Evolutionary conservation across 2,113 vertebrate species (phyloP).

Genomic region (Nothoprocta perdicaria): DNA sequence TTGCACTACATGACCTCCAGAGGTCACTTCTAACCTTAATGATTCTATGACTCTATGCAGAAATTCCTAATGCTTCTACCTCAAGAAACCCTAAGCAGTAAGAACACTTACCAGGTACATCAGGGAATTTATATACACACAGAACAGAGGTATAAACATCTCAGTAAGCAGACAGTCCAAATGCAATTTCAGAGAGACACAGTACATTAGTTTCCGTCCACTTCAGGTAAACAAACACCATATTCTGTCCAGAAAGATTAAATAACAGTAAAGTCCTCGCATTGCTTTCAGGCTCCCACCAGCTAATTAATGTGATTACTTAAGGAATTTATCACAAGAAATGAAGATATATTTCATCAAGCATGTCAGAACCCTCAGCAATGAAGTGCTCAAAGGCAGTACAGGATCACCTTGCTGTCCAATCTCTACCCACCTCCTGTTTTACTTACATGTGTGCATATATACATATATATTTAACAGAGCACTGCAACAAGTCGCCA

Average conservation of each 20-base stretch:
- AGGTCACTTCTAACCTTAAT: too few species aligned
- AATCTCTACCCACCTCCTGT: rapidly evolving
- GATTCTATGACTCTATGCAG: too few species aligned
- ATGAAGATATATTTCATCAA: background rate
- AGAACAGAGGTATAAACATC: rapidly evolving
- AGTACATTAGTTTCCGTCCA: background rate
- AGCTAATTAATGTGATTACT: background rate
- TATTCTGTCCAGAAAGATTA: background rate
- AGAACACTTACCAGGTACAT: background rate
- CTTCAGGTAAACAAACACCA: background rate
- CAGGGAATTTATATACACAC: background rate
- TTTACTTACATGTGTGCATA: too few species aligned
- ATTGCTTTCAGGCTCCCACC: background rate
- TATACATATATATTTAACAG: too few species aligned
- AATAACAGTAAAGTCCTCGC: background rate
- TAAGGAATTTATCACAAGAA: background rate
- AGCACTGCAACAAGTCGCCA: too few species aligned
- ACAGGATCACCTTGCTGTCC: background rate
- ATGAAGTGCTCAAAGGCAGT: background rate
- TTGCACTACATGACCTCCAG: too few species aligned
- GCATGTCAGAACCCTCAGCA: background rate
- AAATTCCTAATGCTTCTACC: background rate
- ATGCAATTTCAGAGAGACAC: background rate
- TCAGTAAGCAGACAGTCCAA: background rate
- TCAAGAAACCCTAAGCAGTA: background rate